Conservation (phyloP, 2,888 invertebrate species). For the Cartodere bifasciata region DNA sequence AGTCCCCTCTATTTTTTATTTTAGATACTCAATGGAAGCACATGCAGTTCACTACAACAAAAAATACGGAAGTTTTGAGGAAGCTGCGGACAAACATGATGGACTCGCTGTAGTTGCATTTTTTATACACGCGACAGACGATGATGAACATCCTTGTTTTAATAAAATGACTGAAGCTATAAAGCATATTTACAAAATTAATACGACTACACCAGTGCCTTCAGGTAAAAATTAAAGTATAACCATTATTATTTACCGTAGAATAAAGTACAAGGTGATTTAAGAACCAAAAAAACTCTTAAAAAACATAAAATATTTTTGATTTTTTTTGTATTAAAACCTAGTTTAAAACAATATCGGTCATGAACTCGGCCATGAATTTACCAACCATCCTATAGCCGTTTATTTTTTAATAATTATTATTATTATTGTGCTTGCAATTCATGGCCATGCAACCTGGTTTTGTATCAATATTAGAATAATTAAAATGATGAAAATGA, state of each 20-base stretch:
- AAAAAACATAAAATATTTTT: too few relatives aligned
- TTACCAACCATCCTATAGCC: too few relatives aligned
- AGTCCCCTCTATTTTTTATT: too few relatives aligned
- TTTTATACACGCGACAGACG: constrained; percentile 39
- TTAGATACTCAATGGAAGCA: constrained; percentile 61
- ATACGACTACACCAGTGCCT: constrained; percentile 26
- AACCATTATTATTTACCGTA: constrained; percentile 4
- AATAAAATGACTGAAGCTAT: constrained; percentile 31
- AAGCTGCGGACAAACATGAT: constrained; percentile 53
- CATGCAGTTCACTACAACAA: constrained; percentile 69
- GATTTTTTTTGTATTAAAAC: too few relatives aligned
- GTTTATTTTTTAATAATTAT: too few relatives aligned
- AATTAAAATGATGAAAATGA: too few relatives aligned
- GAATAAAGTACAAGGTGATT: constrained; percentile 5
- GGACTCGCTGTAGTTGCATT: constrained; percentile 61
- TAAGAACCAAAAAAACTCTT: too few relatives aligned
- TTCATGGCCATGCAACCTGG: too few relatives aligned
- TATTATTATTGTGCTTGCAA: too few relatives aligned
- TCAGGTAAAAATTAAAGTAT: constrained; percentile 21
- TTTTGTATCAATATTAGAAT: too few relatives aligned
- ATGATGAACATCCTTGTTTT: constrained; percentile 32
- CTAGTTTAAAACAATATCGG: too few relatives aligned
- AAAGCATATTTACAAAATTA: constrained; percentile 30
- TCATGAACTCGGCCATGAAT: too few relatives aligned
- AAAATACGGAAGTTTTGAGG: constrained; percentile 50